Evolutionary conservation across 2,797 vertebrate genomes (phyloP), one percentile per base, ranked within the genome.

Genomic region (Schizopygopsis malacanthus): DNA sequence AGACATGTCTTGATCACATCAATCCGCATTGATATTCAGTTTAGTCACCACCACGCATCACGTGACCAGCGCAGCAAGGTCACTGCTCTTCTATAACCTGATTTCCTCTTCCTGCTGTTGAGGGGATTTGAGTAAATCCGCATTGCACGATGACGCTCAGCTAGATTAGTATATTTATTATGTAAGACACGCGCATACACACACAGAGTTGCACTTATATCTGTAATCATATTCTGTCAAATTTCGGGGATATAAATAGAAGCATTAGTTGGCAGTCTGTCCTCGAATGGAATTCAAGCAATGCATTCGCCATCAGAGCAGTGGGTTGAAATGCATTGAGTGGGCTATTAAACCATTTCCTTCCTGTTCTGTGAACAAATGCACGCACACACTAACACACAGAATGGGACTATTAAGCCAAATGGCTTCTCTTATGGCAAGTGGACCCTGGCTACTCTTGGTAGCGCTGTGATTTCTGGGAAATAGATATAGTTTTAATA

Each of bases 41-140:
- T 77, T 85, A 65, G 25, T 45, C 56, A 70, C 73, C 50, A 10
- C 18, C 72, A 37, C 41, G 45, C 71, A 12, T 86, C 76, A 81
- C 54, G n/a, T 75, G 85, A 61, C 33, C 69, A 69, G 41, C 56
- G 22, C 67, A 75, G 12, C 39, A 71, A 83, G 80, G 75, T 86
- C 85, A 82, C 54, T 86, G 77, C 25, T 61, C 70, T 22, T 71
- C 80, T 85, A 65, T 18, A 43, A 45, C 82, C 81, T 61, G 67
- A 78, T 67, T 83, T 83, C 80, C 81, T 77, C 75, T 85, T 85
- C 72, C 83, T 81, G 80, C 76, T 83, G 72, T 81, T 75, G 70
- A 77, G 52, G 76, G 80, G 82, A 87, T 83, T 85, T 89, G 13
- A 77, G 83, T 89, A 86, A 88, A 89, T 87, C 79, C 76, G 67